Percentiles rank a stretch among this genome's conserved stretches.
Evolutionary conservation across 2,888 invertebrate genomes (phyloP).

Genomic region (Chrysomela aeneicollis): DNA sequence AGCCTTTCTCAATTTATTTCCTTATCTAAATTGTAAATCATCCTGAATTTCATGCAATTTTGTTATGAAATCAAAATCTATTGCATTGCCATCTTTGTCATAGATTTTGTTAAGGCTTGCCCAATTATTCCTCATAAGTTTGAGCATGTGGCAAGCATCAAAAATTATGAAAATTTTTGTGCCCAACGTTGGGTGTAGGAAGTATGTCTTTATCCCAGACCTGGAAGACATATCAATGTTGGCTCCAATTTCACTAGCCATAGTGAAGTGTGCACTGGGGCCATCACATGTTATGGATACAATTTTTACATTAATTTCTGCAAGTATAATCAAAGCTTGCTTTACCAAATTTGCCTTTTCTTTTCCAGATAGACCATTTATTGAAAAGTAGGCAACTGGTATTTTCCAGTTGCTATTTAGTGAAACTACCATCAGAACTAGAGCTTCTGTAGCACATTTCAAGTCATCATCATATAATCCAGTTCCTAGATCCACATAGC

Average conservation of each 20-base stretch:
- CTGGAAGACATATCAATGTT: not conserved
- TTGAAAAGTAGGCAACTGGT: not conserved
- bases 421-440: too few species aligned
- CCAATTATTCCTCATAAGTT: too few species aligned
- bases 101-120: constrained; percentile 7
- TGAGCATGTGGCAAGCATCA: not conserved
- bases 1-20: too few species aligned
- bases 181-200: not conserved
- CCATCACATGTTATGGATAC: not conserved
- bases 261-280: constrained; percentile 1
- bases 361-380: not conserved
- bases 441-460: too few species aligned
- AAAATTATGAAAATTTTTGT: constrained; percentile 1
- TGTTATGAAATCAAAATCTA: too few species aligned
- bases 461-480: too few species aligned
- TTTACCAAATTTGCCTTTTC: constrained; percentile 3
- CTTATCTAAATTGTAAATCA: too few species aligned
- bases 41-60: too few species aligned
- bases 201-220: constrained; percentile 8
- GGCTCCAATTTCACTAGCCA: constrained; percentile 6
- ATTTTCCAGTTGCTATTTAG: too few species aligned
- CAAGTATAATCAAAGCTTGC: constrained; percentile 7
- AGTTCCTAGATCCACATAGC: too few species aligned
- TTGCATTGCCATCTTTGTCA: not conserved
- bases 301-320: not conserved